Percentiles rank a stretch among this genome's conserved stretches.
phyloP scores from a whole-genome alignment of 2,888 invertebrate genomes.

The Coremacera marginata region DNA sequence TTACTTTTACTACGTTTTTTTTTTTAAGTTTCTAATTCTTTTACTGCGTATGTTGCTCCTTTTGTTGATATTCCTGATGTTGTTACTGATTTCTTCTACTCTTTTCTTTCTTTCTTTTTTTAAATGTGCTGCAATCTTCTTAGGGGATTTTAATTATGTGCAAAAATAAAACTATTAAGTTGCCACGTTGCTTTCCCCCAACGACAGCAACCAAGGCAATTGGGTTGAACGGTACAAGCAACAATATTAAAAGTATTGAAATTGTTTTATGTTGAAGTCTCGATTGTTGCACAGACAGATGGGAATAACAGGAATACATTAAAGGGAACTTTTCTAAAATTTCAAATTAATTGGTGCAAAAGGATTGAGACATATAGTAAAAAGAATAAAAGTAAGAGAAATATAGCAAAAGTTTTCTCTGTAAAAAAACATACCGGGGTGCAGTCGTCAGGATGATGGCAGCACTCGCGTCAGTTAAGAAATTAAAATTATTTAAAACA shows the following conservation, averaged over 20 bases:
- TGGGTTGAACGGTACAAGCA: not conserved
- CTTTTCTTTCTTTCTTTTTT: not conserved
- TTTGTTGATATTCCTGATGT: not conserved
- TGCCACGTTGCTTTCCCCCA: not conserved
- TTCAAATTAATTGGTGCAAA: too few relatives aligned
- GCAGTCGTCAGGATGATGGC: too few relatives aligned
- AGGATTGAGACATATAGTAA: too few relatives aligned
- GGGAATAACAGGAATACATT: too few relatives aligned
- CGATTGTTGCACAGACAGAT: not conserved
- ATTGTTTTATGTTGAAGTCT: not conserved
- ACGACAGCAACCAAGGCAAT: not conserved
- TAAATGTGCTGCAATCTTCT: constrained; percentile 24
- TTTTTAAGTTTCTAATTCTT: not conserved
- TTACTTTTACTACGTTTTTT: not conserved
- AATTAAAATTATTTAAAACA: too few relatives aligned
- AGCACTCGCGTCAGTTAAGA: too few relatives aligned
- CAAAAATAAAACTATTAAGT: constrained; percentile 29
- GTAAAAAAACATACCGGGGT: too few relatives aligned
- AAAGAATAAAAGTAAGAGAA: too few relatives aligned
- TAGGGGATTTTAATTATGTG: constrained; percentile 29
- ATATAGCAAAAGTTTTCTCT: too few relatives aligned
- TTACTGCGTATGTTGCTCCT: constrained; percentile 2
- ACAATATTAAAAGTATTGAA: not conserved
- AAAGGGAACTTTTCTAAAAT: too few relatives aligned
- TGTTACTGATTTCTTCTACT: not conserved